phyloP scores from a whole-genome alignment of 2,888 invertebrate species.

The Cinara cedri region DNA sequence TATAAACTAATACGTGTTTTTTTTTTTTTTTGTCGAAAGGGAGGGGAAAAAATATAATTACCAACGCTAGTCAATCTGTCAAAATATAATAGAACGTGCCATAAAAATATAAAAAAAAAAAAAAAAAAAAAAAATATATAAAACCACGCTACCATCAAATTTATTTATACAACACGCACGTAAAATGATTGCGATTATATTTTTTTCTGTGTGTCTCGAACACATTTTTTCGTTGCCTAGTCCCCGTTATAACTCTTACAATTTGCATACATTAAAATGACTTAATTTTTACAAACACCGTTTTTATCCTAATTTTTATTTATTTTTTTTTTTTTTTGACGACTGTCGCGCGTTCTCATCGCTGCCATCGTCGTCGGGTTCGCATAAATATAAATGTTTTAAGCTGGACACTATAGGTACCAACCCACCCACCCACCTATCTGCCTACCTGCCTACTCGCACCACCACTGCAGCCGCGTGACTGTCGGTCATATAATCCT shows the following conservation, averaged over 20 bases:
- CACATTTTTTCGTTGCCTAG: neutral
- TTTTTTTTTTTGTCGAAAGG: neutral
- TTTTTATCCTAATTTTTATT: neutral
- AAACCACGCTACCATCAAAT: neutral
- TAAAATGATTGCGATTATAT: neutral
- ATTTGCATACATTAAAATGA: slow-evolving; percentile 24
- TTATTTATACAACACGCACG: neutral
- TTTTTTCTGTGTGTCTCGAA: neutral
- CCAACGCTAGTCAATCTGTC: slow-evolving; percentile 8
- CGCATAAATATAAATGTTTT: slow-evolving; percentile 30
- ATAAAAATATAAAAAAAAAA: neutral
- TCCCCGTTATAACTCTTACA: neutral
- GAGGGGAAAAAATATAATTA: neutral
- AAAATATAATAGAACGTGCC: slow-evolving; percentile 6
- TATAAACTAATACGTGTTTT: slow-evolving; percentile 8
- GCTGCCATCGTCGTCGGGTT: neutral
- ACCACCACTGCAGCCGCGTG: too few relatives aligned
- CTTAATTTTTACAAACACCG: slow-evolving; percentile 25
- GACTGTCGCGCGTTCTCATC: too few relatives aligned
- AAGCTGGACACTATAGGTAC: slow-evolving; percentile 18
- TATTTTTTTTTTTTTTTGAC: too few relatives aligned
- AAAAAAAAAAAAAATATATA: slow-evolving; percentile 2
- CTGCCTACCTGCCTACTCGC: too few relatives aligned
- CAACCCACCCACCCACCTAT: too few relatives aligned
- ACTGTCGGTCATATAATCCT: slow-evolving; percentile 38